These are phyloP conservation scores for Anomalospiza imberbis DNA, from an alignment of 2,797 vertebrate species.

Conservation along the genomic window DNA sequence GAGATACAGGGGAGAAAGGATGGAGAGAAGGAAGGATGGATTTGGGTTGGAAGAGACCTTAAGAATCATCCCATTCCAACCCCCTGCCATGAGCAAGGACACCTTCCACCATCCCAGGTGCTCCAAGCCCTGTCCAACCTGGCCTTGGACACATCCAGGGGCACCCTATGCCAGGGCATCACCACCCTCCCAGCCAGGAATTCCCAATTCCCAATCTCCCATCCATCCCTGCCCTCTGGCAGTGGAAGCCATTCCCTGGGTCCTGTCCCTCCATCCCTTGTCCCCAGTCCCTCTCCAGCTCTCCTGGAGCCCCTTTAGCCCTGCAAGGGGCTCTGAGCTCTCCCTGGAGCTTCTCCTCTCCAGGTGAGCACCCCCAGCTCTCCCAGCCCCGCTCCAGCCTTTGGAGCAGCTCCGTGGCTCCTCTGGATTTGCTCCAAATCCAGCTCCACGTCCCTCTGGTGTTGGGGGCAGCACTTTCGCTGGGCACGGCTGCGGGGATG, in stretches of 20 bases:
- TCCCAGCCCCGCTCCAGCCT: too few species aligned
- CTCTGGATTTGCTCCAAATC: too few species aligned
- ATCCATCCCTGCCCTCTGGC: not conserved
- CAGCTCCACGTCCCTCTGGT: not conserved
- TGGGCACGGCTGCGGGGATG: not conserved
- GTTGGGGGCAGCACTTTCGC: not conserved
- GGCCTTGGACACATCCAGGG: not conserved
- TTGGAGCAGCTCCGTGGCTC: too few species aligned
- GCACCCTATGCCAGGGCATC: not conserved
- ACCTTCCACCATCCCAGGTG: rapidly evolving
- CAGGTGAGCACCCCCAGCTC: too few species aligned
- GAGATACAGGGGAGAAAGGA: not conserved
- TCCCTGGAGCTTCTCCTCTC: too few species aligned
- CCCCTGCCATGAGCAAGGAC: not conserved
- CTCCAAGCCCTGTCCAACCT: rapidly evolving
- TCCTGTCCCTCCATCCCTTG: too few species aligned
- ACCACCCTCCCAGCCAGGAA: rapidly evolving
- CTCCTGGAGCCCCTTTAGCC: too few species aligned
- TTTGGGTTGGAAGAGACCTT: not conserved
- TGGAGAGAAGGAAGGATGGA: not conserved
- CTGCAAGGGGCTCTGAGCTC: too few species aligned
- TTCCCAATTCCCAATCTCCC: not conserved
- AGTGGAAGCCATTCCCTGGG: too few species aligned
- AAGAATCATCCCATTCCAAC: not conserved
- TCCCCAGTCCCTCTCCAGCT: too few species aligned